Conservation (phyloP, 2,888 invertebrate species). For the Itoplectis maculator region DNA sequence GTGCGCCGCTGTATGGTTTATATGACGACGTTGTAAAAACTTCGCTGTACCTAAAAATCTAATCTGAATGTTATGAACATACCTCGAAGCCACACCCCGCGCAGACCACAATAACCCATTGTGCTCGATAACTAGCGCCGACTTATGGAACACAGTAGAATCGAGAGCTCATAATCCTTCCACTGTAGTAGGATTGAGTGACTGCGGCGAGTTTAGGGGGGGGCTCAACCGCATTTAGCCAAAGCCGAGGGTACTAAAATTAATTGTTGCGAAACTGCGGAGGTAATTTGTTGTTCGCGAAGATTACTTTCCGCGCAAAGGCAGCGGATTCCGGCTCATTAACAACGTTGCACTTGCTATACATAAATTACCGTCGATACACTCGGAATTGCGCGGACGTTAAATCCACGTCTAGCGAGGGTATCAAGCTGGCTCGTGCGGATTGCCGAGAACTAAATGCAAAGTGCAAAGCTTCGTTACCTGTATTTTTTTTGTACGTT, state of each 20-base stretch:
- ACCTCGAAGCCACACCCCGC: background rate
- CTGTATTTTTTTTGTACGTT: background rate
- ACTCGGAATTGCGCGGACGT: background rate
- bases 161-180: conserved; percentile 15
- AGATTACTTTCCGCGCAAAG: background rate
- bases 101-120: background rate
- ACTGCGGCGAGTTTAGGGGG: background rate
- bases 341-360: background rate
- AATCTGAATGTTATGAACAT: background rate
- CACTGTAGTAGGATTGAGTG: background rate
- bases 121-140: background rate
- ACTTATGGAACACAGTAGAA: background rate
- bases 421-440: background rate
- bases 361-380: background rate
- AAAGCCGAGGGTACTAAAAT: background rate
- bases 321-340: background rate
- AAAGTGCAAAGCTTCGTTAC: background rate
- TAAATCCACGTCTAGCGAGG: background rate
- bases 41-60: background rate
- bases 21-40: background rate
- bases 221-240: background rate
- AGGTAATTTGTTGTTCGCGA: background rate
- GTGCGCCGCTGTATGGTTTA: no score
- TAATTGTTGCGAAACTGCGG: conserved; percentile 17
- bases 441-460: background rate